Conservation (phyloP, 2,888 invertebrate species). For the Eristalis intricaria region DNA sequence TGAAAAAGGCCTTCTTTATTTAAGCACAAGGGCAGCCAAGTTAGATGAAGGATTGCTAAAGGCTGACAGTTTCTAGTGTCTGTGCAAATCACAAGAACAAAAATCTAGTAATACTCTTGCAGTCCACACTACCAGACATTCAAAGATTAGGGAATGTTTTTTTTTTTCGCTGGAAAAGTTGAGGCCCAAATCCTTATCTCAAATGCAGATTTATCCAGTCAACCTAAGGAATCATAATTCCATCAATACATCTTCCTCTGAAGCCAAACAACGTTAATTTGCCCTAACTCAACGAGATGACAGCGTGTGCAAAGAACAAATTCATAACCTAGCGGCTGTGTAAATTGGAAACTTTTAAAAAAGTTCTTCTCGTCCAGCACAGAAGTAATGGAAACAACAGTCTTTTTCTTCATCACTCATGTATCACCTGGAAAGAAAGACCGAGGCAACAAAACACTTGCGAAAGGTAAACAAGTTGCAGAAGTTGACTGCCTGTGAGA, state of each 20-base stretch:
- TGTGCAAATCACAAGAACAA: too few species aligned
- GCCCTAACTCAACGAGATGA: neutral
- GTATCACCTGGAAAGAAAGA: neutral
- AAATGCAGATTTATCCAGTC: too few species aligned
- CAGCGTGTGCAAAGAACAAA: neutral
- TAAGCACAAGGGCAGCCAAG: too few species aligned
- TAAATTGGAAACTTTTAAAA: neutral
- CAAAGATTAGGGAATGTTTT: too few species aligned
- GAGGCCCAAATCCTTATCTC: too few species aligned
- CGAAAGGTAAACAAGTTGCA: neutral
- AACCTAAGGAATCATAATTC: too few species aligned
- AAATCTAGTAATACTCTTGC: too few species aligned
- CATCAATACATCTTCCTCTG: neutral
- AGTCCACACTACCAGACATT: too few species aligned
- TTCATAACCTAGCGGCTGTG: neutral
- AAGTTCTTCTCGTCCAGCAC: neutral
- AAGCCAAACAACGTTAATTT: neutral
- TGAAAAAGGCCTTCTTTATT: too few species aligned
- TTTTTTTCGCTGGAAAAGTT: too few species aligned
- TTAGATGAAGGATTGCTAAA: too few species aligned
- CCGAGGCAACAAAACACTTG: neutral
- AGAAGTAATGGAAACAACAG: neutral
- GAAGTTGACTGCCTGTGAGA: neutral
- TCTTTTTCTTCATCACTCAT: neutral
- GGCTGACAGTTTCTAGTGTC: too few species aligned